Base-by-base conservation (phyloP, 2,113 vertebrate species). In the Phrynocephalus versicolor region DNA sequence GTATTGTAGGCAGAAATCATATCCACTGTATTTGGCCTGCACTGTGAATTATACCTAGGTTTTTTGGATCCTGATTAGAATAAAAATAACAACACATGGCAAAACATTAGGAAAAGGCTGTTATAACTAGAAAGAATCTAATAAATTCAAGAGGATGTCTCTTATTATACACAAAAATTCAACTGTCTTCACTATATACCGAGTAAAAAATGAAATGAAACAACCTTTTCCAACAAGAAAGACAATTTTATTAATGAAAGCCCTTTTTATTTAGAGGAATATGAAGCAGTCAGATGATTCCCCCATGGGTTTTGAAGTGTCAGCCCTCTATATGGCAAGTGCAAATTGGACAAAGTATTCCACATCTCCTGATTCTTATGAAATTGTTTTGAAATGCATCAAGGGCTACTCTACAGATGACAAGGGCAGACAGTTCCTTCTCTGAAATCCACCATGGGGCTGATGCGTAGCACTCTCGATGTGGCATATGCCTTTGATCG, bases 331-430 rank as follows among this genome's bases (percentile, higher is more conserved):
- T 41, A 33, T 80, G 86, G 73, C 70, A 92, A 90, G n/a, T 30
- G 55, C 37, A 78, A 88, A 69, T 76, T 84, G 69, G 72, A 74
- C 37, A 89, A 79, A 87, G 15, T 85, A 79, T 35, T 71, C 16
- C 30, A 82, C 82, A 41, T 86, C 33, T 35, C 57, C 86, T 73
- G 77, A 77, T 1, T 83, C 70, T 74, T 21, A 77, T 30, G 79
- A 39, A 93, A 87, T 73, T 39, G 33, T 25, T 92, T 92, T 90
- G 19, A 90, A 80, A 83, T 79, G 55, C 90, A 91, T 88, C 87
- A 6, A 90, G 58, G 81, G n/a, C 3, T 84, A 81, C 57, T 74
- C 62, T 76, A 83, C 8, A 74, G 1, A 64, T 85, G 57, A 81
- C 27, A 91, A 89, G 30, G 84, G 41, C 88, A 87, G 21, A 69